Conservation (phyloP, 2,888 invertebrate genomes). For the Parelbella ahira region DNA sequence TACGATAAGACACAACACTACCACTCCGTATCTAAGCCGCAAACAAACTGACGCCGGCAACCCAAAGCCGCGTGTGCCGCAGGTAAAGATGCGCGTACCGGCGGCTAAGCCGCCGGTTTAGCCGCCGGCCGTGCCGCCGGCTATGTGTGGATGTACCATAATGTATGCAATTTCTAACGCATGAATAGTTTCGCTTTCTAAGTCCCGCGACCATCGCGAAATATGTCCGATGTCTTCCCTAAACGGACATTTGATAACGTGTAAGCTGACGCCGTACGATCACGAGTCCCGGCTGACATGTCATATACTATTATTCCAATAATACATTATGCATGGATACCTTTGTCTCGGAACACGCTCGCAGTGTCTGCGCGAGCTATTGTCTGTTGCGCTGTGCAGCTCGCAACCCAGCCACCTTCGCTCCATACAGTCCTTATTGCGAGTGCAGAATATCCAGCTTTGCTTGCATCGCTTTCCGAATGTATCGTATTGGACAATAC, state of each 20-base stretch:
- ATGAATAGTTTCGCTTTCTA: constrained; percentile 14
- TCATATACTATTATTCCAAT: constrained; percentile 17
- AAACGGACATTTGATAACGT: neutral
- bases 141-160: no score
- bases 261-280: constrained; percentile 8
- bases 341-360: constrained; percentile 35
- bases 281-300: constrained; percentile 2
- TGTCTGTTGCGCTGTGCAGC: constrained; percentile 34
- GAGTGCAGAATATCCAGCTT: constrained; percentile 5
- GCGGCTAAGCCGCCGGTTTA: neutral
- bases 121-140: neutral
- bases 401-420: neutral
- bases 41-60: constrained; percentile 31
- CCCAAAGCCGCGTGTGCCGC: constrained; percentile 30
- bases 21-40: constrained; percentile 31
- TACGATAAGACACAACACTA: constrained; percentile 26
- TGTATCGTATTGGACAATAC: neutral
- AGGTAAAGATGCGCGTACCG: no score
- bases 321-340: constrained; percentile 25
- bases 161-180: constrained; percentile 1
- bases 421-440: constrained; percentile 20
- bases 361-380: constrained; percentile 47
- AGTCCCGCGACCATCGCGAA: constrained; percentile 1
- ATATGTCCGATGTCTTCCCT: constrained; percentile 2
- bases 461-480: neutral